phyloP scores from a whole-genome alignment of 2,113 vertebrate genomes.

The Willisornis vidua region DNA sequence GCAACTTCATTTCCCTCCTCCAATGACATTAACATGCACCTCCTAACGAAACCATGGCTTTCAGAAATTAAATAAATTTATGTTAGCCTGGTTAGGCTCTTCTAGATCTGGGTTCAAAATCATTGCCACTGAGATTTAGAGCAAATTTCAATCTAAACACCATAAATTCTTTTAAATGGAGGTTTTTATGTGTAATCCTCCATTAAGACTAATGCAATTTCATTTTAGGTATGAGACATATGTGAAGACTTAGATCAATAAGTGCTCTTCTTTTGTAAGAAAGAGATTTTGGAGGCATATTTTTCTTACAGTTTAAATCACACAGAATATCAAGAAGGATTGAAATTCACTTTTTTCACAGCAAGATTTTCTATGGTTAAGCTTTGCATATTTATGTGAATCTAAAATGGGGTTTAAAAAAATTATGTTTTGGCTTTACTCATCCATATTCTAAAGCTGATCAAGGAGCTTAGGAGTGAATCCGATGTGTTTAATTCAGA shows the following conservation, averaged over 20 bases:
- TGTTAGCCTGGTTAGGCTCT: not conserved
- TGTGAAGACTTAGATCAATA: not conserved
- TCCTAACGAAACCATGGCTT: not conserved
- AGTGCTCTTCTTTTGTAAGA: not conserved
- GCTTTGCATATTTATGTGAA: not conserved
- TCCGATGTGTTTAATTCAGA: not conserved
- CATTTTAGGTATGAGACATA: not conserved
- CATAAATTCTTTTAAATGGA: not conserved
- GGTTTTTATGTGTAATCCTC: not conserved
- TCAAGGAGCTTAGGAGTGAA: not conserved
- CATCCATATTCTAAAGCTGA: not conserved
- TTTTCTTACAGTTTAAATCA: not conserved
- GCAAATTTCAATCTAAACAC: not conserved
- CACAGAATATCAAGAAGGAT: not conserved
- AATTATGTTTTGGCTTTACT: not conserved
- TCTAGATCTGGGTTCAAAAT: not conserved
- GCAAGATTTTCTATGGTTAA: not conserved
- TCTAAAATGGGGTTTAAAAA: not conserved
- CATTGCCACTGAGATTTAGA: not conserved
- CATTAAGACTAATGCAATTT: not conserved
- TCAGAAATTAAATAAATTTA: not conserved
- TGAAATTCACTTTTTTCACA: not conserved
- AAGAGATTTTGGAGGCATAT: not conserved
- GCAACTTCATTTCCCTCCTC: not conserved
- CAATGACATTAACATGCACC: not conserved